Evolutionary conservation across 2,797 vertebrate genomes (phyloP), one percentile per base, ranked within the genome.

Genomic region (Sebastolobus altivelis): DNA sequence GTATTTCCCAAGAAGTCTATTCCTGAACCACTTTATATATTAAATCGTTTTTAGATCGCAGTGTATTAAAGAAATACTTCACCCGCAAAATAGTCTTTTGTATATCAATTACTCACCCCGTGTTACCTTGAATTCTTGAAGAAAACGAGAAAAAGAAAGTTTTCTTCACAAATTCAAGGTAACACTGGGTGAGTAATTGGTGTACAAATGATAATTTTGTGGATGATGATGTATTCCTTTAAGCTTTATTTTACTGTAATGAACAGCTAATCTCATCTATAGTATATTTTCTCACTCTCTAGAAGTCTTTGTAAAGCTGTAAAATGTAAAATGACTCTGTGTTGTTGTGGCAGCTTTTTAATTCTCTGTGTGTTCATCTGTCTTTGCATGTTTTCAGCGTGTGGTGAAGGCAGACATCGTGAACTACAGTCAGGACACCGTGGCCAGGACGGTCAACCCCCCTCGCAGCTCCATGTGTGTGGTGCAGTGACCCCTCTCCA

Each of bases 381-480:
- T 79, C 6, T 81, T 14, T 81, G 29, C 74, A n/a, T 79, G 27
- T 80, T 75, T 87, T 27, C 86, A 99, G 98, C 96, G 96, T 11
- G 98, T 99, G 95, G 97, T 99, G 94, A 99, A 99, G 93, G 99
- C 99, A 61, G 98, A 99, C 92, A 99, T 99, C 85, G 98, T 99
- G 90, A 99, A 99, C 97, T 99, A 99, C 98, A 98, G 95, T 92
- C 99, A 99, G 93, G 98, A 99, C 83, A 95, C 96, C 3, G 89
- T 97, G 94, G 92, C 97, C 84, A 96, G 98, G 94, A 95, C 96
- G 16, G 88, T 96, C 84, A 97, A 97, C 92, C 95, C 97, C 87
- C 97, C 97, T 33, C 96, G 97, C 91, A 99, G 98, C 94, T 98
- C 98, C n/a, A 97, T 99, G 98, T 99, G 98, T 95, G 93, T 94